A percentile compares a stretch with the other conserved stretches of the same genome.
Evolutionary conservation across 2,113 vertebrate genomes (phyloP).

Genomic region (Trematocara macrostoma): DNA sequence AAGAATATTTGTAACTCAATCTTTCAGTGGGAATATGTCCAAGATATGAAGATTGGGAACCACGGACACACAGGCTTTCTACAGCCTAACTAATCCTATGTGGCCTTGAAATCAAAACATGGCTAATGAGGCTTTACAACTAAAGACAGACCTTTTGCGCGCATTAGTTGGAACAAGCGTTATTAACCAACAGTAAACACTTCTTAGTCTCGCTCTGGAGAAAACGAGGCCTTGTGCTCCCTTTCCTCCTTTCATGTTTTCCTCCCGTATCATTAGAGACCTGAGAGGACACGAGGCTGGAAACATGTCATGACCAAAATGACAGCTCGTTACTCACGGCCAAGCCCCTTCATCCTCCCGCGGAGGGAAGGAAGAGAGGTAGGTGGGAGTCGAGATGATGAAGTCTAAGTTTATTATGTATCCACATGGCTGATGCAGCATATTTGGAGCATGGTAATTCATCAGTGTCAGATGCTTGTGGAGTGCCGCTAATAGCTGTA

Average conservation of each 20-base stretch:
- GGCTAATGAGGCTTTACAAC: not conserved
- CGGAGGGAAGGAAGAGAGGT: not conserved
- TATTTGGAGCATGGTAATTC: slow-evolving; percentile 7
- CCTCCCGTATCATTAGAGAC: not conserved
- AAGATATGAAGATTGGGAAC: not conserved
- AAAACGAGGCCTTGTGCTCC: not conserved
- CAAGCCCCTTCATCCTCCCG: not conserved
- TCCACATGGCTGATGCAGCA: slow-evolving; percentile 31
- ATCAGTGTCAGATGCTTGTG: slow-evolving; percentile 25
- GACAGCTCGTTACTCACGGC: not conserved
- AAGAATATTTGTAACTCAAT: not conserved
- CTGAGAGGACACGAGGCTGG: not conserved
- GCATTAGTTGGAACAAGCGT: not conserved
- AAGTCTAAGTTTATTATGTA: slow-evolving; percentile 18
- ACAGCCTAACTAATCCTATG: not conserved
- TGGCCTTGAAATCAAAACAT: not conserved
- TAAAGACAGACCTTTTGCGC: not conserved
- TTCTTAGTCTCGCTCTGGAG: not conserved
- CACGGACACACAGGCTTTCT: not conserved
- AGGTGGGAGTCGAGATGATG: not conserved
- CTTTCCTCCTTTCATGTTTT: not conserved
- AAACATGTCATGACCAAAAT: slow-evolving; percentile 7
- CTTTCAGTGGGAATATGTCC: not conserved
- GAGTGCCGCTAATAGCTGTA: not conserved
- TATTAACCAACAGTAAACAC: not conserved